These are phyloP conservation scores for Latrodectus elegans DNA, from an alignment of 2,888 invertebrate species.

Conservation along the genomic window DNA sequence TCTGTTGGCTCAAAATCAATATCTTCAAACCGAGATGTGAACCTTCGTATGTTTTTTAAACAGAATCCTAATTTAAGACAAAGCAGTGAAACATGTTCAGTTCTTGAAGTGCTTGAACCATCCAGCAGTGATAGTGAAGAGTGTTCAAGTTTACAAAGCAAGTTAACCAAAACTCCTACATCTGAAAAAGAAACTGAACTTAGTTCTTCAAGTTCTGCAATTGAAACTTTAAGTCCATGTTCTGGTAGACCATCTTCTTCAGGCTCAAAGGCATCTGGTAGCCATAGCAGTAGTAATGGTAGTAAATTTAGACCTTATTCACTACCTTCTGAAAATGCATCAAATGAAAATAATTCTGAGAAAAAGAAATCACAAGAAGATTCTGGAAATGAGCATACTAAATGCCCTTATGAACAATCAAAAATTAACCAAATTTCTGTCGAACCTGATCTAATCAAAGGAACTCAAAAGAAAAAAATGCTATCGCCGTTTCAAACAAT, in stretches of 20 bases:
- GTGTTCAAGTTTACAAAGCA: slow-evolving; percentile 42
- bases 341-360: slow-evolving; percentile 9
- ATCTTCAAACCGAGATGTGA: slow-evolving; percentile 54
- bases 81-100: slow-evolving; percentile 71
- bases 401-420: slow-evolving; percentile 7
- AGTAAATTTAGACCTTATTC: slow-evolving; percentile 34
- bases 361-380: slow-evolving; percentile 34
- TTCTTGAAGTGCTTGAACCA: slow-evolving; percentile 74
- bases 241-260: slow-evolving; percentile 56
- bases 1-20: not conserved
- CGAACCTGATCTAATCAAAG: slow-evolving; percentile 71
- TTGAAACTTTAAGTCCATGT: slow-evolving; percentile 50
- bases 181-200: slow-evolving; percentile 57
- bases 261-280: slow-evolving; percentile 60
- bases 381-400: slow-evolving; percentile 18
- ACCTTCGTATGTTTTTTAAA: slow-evolving; percentile 66
- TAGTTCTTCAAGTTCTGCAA: slow-evolving; percentile 67
- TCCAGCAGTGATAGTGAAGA: slow-evolving; percentile 72
- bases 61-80: slow-evolving; percentile 67
- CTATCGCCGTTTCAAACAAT: slow-evolving; percentile 8
- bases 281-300: slow-evolving; percentile 59
- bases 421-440: slow-evolving; percentile 30
- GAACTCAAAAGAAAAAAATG: slow-evolving; percentile 68
- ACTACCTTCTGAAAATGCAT: not conserved
- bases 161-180: slow-evolving; percentile 25